phyloP scores from a whole-genome alignment of 2,797 vertebrate genomes.

The Phaenicophaeus curvirostris region DNA sequence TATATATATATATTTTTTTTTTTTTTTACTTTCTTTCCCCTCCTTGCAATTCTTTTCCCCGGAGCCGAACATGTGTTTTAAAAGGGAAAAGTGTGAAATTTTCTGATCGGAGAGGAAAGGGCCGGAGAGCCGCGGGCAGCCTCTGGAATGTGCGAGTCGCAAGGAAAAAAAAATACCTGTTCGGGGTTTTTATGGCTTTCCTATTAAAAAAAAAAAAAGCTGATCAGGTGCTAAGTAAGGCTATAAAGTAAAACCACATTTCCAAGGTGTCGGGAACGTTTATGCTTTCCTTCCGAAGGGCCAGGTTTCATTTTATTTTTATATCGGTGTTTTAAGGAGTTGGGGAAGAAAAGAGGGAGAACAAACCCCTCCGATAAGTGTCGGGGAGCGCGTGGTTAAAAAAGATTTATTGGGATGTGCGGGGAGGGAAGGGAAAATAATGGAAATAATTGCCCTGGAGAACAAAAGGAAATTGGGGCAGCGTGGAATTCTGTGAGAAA shows the following conservation, averaged over 20 bases:
- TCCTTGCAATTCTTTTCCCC: neutral
- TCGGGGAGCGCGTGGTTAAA: neutral
- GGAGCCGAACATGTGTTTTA: constrained; percentile 75
- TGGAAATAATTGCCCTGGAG: neutral
- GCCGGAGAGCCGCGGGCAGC: constrained; percentile 9
- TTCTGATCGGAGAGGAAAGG: constrained; percentile 51
- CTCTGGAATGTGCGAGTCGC: constrained; percentile 44
- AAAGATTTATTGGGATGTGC: constrained; percentile 3
- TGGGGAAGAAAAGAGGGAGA: constrained; percentile 4
- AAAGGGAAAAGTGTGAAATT: constrained; percentile 81
- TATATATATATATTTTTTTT: neutral
- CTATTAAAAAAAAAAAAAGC: constrained; percentile 1
- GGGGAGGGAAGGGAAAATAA: neutral
- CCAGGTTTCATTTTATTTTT: constrained; percentile 35
- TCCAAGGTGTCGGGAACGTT: constrained; percentile 74
- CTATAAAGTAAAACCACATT: constrained; percentile 80
- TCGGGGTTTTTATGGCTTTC: constrained; percentile 64
- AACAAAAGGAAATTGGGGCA: constrained; percentile 38
- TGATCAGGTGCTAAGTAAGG: constrained; percentile 80
- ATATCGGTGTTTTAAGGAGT: constrained; percentile 7
- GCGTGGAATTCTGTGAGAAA: neutral
- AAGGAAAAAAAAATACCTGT: constrained; percentile 65
- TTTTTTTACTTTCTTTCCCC: no score
- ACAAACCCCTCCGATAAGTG: neutral
- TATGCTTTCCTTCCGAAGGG: constrained; percentile 65